Evolutionary conservation across 2,113 vertebrate genomes (phyloP).

Genomic region (Nycticryphes semicollaris): DNA sequence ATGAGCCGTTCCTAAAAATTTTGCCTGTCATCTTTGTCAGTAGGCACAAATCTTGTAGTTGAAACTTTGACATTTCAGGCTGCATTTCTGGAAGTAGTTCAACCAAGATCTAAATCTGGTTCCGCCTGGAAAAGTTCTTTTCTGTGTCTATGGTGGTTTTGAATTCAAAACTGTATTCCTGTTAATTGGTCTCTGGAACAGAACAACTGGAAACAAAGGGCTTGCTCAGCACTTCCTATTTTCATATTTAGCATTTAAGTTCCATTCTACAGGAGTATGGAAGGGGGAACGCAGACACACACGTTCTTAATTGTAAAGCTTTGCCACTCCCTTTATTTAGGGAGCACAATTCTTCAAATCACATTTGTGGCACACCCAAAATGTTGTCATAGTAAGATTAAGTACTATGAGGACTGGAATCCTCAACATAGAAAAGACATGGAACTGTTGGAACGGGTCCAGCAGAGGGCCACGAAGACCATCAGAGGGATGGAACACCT

Average conservation of each 20-base stretch:
- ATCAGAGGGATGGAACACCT: too few relatives aligned
- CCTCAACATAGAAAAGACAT: too few relatives aligned
- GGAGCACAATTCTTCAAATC: not conserved
- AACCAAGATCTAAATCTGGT: not conserved
- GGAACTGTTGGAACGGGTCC: too few relatives aligned
- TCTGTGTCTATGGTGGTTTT: not conserved
- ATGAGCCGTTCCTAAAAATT: not conserved
- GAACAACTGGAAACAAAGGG: not conserved
- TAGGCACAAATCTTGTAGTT: not conserved
- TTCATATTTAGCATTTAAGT: not conserved
- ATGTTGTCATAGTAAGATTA: accelerated
- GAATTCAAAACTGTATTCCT: not conserved
- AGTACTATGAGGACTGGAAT: not conserved
- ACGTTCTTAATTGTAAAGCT: not conserved
- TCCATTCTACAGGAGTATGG: not conserved
- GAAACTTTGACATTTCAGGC: not conserved
- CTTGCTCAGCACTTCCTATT: not conserved
- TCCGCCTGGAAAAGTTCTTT: not conserved
- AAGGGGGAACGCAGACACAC: not conserved
- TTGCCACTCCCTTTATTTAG: not conserved
- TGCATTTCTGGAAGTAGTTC: not conserved
- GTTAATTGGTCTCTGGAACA: not conserved
- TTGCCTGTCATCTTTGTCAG: not conserved
- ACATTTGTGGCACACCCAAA: not conserved
- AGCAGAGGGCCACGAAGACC: too few relatives aligned